Evolutionary conservation across 2,888 invertebrate species (phyloP).

Genomic region (Erpobdella octoculata): DNA sequence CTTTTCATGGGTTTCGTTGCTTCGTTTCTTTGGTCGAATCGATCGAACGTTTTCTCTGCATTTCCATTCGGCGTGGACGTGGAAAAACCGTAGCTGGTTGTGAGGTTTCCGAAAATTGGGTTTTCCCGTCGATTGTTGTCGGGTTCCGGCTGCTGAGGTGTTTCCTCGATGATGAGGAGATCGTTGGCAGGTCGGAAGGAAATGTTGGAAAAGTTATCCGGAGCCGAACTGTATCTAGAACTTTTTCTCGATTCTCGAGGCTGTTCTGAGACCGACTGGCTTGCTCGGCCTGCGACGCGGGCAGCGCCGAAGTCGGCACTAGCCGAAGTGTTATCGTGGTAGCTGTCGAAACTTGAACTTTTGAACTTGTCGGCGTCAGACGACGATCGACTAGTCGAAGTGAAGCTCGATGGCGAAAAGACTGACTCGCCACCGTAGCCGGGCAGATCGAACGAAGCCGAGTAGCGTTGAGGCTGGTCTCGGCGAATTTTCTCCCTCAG

Average conservation of each 20-base stretch:
- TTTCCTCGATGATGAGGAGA: background rate
- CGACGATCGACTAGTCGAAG: background rate
- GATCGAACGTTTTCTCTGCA: background rate
- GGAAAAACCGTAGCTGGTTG: background rate
- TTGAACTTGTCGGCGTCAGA: background rate
- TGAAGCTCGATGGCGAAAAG: background rate
- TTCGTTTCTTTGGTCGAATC: background rate
- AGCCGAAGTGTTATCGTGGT: background rate
- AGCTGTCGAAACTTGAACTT: background rate
- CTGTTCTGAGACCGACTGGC: too few relatives aligned
- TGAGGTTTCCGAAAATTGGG: background rate
- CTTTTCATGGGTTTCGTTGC: background rate
- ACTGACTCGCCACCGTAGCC: background rate
- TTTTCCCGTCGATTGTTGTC: too few relatives aligned
- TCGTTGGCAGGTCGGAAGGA: background rate
- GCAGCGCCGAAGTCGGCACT: background rate
- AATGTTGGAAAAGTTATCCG: background rate
- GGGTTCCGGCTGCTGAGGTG: too few relatives aligned
- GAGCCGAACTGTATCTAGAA: slow-evolving; percentile 3
- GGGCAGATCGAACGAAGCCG: background rate
- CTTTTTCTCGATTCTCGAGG: too few relatives aligned
- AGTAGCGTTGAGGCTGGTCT: slow-evolving; percentile 1
- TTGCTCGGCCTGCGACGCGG: background rate
- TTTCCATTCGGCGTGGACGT: background rate
- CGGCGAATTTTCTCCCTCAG: slow-evolving; percentile 17